Base-by-base conservation (phyloP, 2,113 vertebrate species). In the Tor tambroides region DNA sequence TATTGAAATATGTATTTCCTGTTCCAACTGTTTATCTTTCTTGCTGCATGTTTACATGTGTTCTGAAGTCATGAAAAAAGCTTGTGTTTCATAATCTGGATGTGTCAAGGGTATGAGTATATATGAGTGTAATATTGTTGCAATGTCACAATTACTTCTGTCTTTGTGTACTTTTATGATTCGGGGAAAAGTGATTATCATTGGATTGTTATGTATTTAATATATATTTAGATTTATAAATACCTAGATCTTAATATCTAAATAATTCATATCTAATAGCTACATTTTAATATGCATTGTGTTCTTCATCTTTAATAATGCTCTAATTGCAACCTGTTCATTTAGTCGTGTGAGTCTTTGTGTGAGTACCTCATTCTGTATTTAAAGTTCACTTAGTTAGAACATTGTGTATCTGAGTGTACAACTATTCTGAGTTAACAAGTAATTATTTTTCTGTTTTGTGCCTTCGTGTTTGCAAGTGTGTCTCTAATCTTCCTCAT, bases 371-470 rank as follows among this genome's bases (percentile, higher is more conserved):
- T 61, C 19, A n/a, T 15, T 69, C 63, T 32, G 9, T 83, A 30
- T 67, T 51, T 49, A 43, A n/a, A 46, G 17, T 65, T 65, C 21
- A 17, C 23, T 46, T 79, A 14, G 9, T 56, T 11, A 56, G 19
- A 61, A 79, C 49, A 79, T 26, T 80, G 32, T 63, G 78, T 41
- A 41, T 80, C 23, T 17, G 23, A 19, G 23, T 83, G 63, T 69
- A 51, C 43, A 83, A 69, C 30, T 83, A 32, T 23, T 67, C 26
- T 19, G 14, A 46, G 26, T 69, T 69, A 32, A 46, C 43, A 69
- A 71, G 81, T 83, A 51, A 83, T 83, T 83, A 35, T 23, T 71
- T 82, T 65, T 71, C 26, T 32, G 41, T 83, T 71, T 71, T 17
- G 59, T 43, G 35, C 35, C 35, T 41, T n/a, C 43, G 69, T 85